Percentiles rank a stretch among this genome's conserved stretches.
Evolutionary conservation across 2,113 vertebrate species (phyloP).

Genomic region (Felis chaus): DNA sequence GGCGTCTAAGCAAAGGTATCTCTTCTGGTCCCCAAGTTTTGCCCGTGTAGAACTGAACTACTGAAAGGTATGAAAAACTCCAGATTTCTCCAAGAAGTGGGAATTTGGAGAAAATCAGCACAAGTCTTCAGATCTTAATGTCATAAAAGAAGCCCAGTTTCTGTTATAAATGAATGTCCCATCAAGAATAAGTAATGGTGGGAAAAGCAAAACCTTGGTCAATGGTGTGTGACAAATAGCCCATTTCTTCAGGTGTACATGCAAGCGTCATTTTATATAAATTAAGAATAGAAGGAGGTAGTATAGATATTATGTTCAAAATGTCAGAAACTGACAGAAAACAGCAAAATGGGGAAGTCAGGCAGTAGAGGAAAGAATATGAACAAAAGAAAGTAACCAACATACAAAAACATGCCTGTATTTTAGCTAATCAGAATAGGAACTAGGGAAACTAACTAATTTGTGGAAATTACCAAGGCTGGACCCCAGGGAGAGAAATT

Average conservation of each 20-base stretch:
- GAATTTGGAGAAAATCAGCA: not conserved
- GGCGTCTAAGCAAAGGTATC: not conserved
- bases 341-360: not conserved
- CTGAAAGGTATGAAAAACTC: not conserved
- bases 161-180: constrained; percentile 15
- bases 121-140: not conserved
- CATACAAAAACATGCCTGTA: not conserved
- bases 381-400: not conserved
- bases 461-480: not conserved
- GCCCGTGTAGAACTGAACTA: not conserved
- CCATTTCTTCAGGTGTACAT: not conserved
- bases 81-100: not conserved
- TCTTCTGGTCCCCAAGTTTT: not conserved
- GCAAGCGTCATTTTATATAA: constrained; percentile 23
- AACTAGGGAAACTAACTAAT: not conserved
- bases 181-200: not conserved
- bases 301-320: constrained; percentile 11
- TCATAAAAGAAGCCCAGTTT: constrained; percentile 27
- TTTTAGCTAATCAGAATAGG: not conserved
- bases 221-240: not conserved
- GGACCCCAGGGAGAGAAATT: not conserved
- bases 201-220: constrained; percentile 5
- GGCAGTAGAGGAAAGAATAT: not conserved
- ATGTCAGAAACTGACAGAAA: constrained; percentile 35
- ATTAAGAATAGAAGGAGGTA: not conserved